Base-by-base conservation (phyloP, 2,797 vertebrate species). In the Gymnothorax javanicus region DNA sequence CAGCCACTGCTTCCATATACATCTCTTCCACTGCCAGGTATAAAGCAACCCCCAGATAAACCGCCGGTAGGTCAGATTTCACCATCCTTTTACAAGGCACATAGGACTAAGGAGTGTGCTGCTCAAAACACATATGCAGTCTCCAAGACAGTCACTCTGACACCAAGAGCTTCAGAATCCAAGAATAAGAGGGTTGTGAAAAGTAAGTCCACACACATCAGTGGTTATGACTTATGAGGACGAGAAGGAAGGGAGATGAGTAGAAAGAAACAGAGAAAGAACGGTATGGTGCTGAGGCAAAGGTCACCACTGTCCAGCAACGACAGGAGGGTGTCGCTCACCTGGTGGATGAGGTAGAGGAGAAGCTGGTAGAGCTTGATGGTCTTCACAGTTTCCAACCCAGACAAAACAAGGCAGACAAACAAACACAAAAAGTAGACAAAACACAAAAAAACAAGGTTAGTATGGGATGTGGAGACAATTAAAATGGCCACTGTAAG, bases 321-420 rank as follows among this genome's bases (percentile, higher is more conserved):
- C 15, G 6, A 9, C 9, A 23, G 20, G 7, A 56, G 57, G 33
- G 0, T 56, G 23, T 75, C 5, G 25, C 56, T 86, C 93, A 96
- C 96, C 96, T 96, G 85, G 92, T 87, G 50, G 93, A 90, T 52
- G 94, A 90, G 69, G 93, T 93, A 2, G 95, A 93, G 12, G 94
- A 92, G 90, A 96, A 96, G 92, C 94, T 96, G 90, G 95, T 88
- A 20, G 96, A 96, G 93, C 94, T 96, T 86, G 95, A 95, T 84
- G 95, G 95, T 93, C 96, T 96, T 95, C 87, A 23, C 88, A 89
- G 57, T 50, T 85, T 79, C 84, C 59, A 83, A 84, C 84, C 79
- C 81, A 56, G 77, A 79, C 73, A 56, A 43, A 43, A 43, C 33
- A 43, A 43, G 33, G 33, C 33, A 43, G 17, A 50, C 7, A 79